Conservation (phyloP, 1,140 invertebrate species). For the Atta cephalotes region DNA sequence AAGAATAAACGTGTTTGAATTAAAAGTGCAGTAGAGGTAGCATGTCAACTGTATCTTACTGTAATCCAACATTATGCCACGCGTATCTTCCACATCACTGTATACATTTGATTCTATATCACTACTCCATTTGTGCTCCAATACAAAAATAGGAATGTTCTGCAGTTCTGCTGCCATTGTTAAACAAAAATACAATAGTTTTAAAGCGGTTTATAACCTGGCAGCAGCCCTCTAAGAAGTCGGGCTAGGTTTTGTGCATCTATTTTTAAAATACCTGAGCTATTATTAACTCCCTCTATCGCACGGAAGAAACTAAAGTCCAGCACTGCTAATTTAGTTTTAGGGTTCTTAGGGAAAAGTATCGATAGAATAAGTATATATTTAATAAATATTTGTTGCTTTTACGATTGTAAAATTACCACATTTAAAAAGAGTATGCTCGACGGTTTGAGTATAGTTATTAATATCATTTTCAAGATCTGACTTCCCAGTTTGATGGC, state of each 20-base stretch:
- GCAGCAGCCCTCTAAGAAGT: constrained; percentile 61
- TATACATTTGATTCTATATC: constrained; percentile 80
- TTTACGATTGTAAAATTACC: constrained; percentile 71
- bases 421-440: constrained; percentile 71
- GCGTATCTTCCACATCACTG: constrained; percentile 74
- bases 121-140: constrained; percentile 84
- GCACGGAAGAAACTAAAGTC: constrained; percentile 22
- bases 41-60: constrained; percentile 70
- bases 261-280: constrained; percentile 82
- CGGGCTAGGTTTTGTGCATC: constrained; percentile 65
- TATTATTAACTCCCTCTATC: constrained; percentile 81
- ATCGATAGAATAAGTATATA: neutral
- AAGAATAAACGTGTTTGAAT: constrained; percentile 16
- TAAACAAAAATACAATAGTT: constrained; percentile 73
- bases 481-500: constrained; percentile 72
- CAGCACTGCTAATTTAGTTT: constrained; percentile 18
- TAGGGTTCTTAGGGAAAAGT: constrained; percentile 27
- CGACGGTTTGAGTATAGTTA: constrained; percentile 68
- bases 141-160: constrained; percentile 84
- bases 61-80: constrained; percentile 65
- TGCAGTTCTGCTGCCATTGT: constrained; percentile 82
- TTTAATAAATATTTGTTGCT: constrained; percentile 42
- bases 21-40: neutral
- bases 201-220: constrained; percentile 65
- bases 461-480: constrained; percentile 71